A percentile compares a stretch with the other conserved stretches of the same genome.
Evolutionary conservation across 2,888 invertebrate genomes (phyloP).

Genomic region (Cosmia pyralina): DNA sequence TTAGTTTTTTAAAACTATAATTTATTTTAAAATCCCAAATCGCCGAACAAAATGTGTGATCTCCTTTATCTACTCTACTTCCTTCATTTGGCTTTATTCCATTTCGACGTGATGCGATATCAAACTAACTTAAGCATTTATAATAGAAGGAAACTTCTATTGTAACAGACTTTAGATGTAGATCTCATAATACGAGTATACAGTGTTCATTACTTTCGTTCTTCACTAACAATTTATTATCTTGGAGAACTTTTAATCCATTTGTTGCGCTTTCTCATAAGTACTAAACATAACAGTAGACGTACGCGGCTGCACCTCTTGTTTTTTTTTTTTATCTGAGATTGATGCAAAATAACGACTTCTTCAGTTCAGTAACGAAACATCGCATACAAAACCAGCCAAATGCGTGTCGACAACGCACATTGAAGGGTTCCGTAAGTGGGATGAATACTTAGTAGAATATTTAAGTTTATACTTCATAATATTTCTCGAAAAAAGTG

Average conservation of each 20-base stretch:
- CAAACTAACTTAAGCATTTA: neutral
- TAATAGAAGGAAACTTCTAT: neutral
- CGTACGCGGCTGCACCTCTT: neutral
- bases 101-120: no score
- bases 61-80: neutral
- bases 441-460: neutral
- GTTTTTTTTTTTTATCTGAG: neutral
- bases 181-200: neutral
- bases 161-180: neutral
- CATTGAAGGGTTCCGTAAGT: neutral
- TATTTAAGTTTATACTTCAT: no score
- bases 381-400: neutral
- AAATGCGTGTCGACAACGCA: neutral
- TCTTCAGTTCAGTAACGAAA: neutral
- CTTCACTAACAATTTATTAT: conserved; percentile 5
- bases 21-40: no score
- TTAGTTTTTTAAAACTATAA: no score
- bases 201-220: neutral
- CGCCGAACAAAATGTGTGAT: no score
- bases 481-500: no score
- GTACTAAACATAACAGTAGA: neutral
- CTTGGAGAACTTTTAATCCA: conserved; percentile 14
- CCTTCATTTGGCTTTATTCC: neutral
- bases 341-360: neutral
- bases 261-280: conserved; percentile 14